Base-by-base conservation (phyloP, 2,113 vertebrate species). In the Tupaia tana region DNA sequence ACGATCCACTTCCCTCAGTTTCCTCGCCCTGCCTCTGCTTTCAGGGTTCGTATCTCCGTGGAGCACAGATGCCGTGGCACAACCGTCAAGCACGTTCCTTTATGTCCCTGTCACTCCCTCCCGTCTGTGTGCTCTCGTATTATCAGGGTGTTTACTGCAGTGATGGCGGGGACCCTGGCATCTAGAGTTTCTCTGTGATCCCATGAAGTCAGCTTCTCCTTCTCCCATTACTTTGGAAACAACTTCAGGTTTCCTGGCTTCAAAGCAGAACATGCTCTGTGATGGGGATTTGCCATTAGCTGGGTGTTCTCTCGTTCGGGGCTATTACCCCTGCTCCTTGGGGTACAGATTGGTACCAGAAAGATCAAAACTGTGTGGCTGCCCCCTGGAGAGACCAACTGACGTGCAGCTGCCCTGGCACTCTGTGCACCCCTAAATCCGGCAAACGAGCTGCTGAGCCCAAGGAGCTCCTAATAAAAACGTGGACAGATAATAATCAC, bases 141-240 rank as follows among this genome's bases (percentile, higher is more conserved):
- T 20, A 6, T 31, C 19, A 14, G 6, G 7, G 7, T 69, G 52
- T 58, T 89, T 25, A 20, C 19, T 24, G 70, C 19, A 11, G 54
- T 27, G 16, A 15, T 6, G 11, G n/a, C 25, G 19, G 34, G n/a
- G 52, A 67, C 1, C 24, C 92, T 52, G 61, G 24, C 59, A n/a
- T 18, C 75, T 59, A 18, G 77, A 61, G 4, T 66, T 82, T 82
- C 78, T 83, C 61, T 89, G 89, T 94, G 86, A 89, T 89, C n/a
- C 61, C 25, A 3, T 84, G 64, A 84, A 89, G 83, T 90, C 27
- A 63, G 29, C 0, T 9, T 70, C 34, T 63, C 31, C 75, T 61
- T 75, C 14, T 31, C 54, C 71, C 63, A 69, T 70, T 90, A 63
- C 27, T 78, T 25, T 70, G 86, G 20, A 84, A 90, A 69, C 63